Base-by-base conservation (phyloP, 1,140 invertebrate species). In the Drosophila repleta region DNA sequence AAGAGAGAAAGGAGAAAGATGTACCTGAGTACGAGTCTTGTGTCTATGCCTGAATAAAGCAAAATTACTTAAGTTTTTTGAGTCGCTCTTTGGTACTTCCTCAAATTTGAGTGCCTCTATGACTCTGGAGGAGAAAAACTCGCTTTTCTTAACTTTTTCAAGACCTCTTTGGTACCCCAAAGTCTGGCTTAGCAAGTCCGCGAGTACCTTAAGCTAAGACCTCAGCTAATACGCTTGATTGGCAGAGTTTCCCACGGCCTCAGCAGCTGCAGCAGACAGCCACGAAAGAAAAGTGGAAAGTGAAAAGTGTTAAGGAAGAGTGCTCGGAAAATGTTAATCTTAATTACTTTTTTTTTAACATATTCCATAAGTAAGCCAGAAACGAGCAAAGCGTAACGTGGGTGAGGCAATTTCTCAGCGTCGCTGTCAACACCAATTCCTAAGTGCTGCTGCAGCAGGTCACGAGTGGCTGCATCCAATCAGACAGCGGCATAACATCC, bases 351-450 rank as follows among this genome's bases (percentile, higher is more conserved):
- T 82, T 82, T 88, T 61, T 83, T 61, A 17, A 17, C 15, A 35
- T 79, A 76, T 87, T 76, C 82, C 61, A 70, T 76, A 73, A 79
- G 69, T 68, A 81, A 65, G 64, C 69, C 51, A 74, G 67, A 60
- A 56, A 41, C n/a, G 21, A 46, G 49, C 35, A 41, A 56, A 8
- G 10, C 20, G 29, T 37, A 37, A 58, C 32, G 32, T 45, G 39
- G 83, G 66, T 64, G 64, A 79, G 76, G 61, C 68, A 79, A 88
- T 88, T 88, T 83, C 83, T 88, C 79, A 76, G 41, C 68, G 32
- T 49, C 52, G 58, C 73, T 88, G 83, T 88, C 83, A 88, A 88
- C 83, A 88, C 79, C 83, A 76, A 88, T 78, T 74, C 32, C 11
- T 88, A 48, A 88, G 84, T 88, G 79, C 67, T 88, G 79, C 67